Evolutionary conservation across 92 coral and sea anemone genomes (phyloP).

Genomic region (Paramuricea clavata): DNA sequence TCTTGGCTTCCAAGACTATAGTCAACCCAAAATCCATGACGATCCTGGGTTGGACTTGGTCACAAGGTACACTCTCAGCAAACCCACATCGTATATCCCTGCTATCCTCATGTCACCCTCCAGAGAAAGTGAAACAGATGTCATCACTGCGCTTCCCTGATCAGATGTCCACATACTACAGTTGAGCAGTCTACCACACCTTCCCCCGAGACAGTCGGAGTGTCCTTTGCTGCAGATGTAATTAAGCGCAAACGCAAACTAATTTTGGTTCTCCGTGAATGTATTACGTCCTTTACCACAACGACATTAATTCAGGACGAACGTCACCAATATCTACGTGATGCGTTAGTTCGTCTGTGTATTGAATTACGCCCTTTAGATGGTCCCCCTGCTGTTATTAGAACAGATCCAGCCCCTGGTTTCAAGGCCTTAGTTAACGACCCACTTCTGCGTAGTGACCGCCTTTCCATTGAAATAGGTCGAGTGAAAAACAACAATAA

Average conservation of each 20-base stretch:
- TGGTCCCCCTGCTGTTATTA: slow-evolving; percentile 12
- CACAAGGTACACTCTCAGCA: slow-evolving; percentile 53
- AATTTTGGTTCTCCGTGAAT: slow-evolving; percentile 30
- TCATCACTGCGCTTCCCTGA: slow-evolving; percentile 14
- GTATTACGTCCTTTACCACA: slow-evolving; percentile 31
- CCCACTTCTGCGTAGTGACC: slow-evolving; percentile 17
- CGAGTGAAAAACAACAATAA: slow-evolving; percentile 40
- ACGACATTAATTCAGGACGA: slow-evolving; percentile 28
- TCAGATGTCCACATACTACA: neutral
- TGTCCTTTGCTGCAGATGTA: slow-evolving; percentile 40
- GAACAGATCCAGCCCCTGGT: slow-evolving; percentile 51
- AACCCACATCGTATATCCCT: slow-evolving; percentile 54
- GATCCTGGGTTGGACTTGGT: slow-evolving; percentile 56
- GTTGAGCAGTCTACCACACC: slow-evolving; percentile 49
- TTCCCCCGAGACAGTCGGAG: slow-evolving; percentile 28
- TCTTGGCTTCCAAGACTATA: slow-evolving; percentile 26
- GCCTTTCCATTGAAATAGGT: slow-evolving; percentile 28
- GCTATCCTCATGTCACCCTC: slow-evolving; percentile 46
- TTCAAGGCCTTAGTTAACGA: slow-evolving; percentile 30
- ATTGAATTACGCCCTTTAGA: neutral
- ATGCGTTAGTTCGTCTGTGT: slow-evolving; percentile 6
- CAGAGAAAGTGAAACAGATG: slow-evolving; percentile 30
- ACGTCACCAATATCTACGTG: slow-evolving; percentile 32
- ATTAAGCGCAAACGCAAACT: slow-evolving; percentile 23
- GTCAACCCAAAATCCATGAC: slow-evolving; percentile 37